A percentile compares a stretch with the other conserved stretches of the same genome.
These are phyloP conservation scores for Drosophila quadrilineata DNA, from an alignment of 1,140 invertebrate genomes.

Conservation along the genomic window DNA sequence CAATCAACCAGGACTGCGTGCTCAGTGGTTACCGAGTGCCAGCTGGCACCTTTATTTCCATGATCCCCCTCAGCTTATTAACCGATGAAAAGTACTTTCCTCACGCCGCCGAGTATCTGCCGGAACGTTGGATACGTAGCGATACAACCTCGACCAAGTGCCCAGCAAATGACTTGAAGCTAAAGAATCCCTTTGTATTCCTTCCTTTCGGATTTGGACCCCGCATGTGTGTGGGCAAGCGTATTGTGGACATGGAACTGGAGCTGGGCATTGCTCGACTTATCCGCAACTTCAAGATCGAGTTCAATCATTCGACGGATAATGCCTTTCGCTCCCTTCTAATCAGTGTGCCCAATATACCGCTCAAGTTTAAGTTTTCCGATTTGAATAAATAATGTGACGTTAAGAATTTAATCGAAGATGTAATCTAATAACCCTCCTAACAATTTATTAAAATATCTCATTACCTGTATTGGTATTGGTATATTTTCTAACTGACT, in stretches of 20 bases:
- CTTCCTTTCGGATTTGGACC: slow-evolving; percentile 86
- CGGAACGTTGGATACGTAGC: slow-evolving; percentile 83
- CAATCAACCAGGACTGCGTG: slow-evolving; percentile 82
- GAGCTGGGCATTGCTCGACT: slow-evolving; percentile 85
- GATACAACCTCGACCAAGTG: slow-evolving; percentile 16
- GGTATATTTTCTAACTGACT: too few species aligned
- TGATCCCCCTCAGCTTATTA: slow-evolving; percentile 81
- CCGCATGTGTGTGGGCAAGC: slow-evolving; percentile 83
- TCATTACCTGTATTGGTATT: too few species aligned
- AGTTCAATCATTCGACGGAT: slow-evolving; percentile 81
- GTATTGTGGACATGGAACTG: slow-evolving; percentile 88
- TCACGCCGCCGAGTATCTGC: slow-evolving; percentile 82
- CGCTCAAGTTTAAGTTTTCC: slow-evolving; percentile 68
- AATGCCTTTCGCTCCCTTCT: slow-evolving; percentile 55
- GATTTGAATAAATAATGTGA: slow-evolving; percentile 49
- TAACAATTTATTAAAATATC: too few species aligned
- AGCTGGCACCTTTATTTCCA: slow-evolving; percentile 83
- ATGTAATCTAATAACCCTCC: too few species aligned
- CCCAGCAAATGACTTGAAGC: slow-evolving; percentile 63
- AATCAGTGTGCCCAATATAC: slow-evolving; percentile 67
- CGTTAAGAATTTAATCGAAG: too few species aligned
- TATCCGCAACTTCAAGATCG: slow-evolving; percentile 83
- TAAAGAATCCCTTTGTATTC: slow-evolving; percentile 84
- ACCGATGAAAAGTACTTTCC: slow-evolving; percentile 82
- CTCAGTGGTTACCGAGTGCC: slow-evolving; percentile 84